Evolutionary conservation across 2,113 vertebrate genomes (phyloP).

Genomic region (Eidolon helvum): DNA sequence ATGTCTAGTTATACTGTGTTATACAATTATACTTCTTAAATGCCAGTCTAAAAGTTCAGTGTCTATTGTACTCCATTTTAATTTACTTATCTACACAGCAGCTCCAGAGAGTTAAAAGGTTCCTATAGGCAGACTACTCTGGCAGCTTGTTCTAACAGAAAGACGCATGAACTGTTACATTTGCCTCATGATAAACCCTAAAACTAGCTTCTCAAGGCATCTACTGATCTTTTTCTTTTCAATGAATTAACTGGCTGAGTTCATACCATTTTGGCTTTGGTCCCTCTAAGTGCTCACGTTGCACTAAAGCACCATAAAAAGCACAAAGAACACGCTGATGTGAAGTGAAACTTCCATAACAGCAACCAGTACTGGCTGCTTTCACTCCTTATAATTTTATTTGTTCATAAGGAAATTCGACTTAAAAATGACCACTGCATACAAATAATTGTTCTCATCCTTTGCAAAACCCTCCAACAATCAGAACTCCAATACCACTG

Average conservation of each 20-base stretch:
- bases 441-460: neutral
- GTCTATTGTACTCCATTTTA: neutral
- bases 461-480: neutral
- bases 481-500: neutral
- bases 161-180: neutral
- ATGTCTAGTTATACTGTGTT: neutral
- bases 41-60: neutral
- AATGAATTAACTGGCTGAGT: neutral
- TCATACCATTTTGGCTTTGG: neutral
- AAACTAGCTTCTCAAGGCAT: neutral
- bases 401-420: slow-evolving; percentile 3
- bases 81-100: neutral
- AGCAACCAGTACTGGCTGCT: neutral
- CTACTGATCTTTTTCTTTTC: neutral
- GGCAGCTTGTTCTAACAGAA: neutral
- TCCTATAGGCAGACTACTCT: neutral
- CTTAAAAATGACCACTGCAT: neutral
- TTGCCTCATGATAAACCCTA: neutral
- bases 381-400: neutral
- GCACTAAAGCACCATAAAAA: slow-evolving; percentile 7
- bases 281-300: neutral
- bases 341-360: neutral
- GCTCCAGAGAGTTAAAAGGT: neutral
- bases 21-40: neutral
- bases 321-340: neutral